These are phyloP conservation scores for Serilophus lunatus DNA, from an alignment of 2,113 vertebrate species.

Conservation along the genomic window DNA sequence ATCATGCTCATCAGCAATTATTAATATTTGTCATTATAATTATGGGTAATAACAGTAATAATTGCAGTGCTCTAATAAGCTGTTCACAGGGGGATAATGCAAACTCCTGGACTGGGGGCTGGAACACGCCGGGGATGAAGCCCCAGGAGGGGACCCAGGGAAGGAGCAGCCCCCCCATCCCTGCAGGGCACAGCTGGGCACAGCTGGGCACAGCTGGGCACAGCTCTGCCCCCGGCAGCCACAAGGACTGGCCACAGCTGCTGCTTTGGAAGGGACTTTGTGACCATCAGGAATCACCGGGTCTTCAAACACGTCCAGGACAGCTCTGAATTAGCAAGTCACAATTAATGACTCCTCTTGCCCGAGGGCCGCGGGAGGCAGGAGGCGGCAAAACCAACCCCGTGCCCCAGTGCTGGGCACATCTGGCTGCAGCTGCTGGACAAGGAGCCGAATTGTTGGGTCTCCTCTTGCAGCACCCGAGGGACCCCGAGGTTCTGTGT, in stretches of 20 bases:
- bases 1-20: too few relatives aligned
- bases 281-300: rapidly evolving
- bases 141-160: too few relatives aligned
- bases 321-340: too few relatives aligned
- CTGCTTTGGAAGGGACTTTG: not conserved
- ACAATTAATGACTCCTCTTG: too few relatives aligned
- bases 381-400: not conserved
- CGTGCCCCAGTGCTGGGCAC: rapidly evolving
- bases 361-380: not conserved
- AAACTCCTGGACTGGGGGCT: rapidly evolving
- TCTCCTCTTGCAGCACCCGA: not conserved
- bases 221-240: too few relatives aligned
- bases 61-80: too few relatives aligned
- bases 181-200: not conserved
- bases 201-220: too few relatives aligned
- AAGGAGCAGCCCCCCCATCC: too few relatives aligned
- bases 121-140: rapidly evolving
- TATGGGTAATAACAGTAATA: not conserved
- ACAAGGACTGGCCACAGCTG: too few relatives aligned
- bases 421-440: not conserved
- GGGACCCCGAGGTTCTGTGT: not conserved
- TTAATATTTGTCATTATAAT: not conserved
- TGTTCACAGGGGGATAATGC: rapidly evolving
- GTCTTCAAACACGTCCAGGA: not conserved
- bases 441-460: too few relatives aligned